A percentile compares a stretch with the other conserved stretches of the same genome.
phyloP scores from a whole-genome alignment of 2,113 vertebrate genomes.

The Mohoua ochrocephala region DNA sequence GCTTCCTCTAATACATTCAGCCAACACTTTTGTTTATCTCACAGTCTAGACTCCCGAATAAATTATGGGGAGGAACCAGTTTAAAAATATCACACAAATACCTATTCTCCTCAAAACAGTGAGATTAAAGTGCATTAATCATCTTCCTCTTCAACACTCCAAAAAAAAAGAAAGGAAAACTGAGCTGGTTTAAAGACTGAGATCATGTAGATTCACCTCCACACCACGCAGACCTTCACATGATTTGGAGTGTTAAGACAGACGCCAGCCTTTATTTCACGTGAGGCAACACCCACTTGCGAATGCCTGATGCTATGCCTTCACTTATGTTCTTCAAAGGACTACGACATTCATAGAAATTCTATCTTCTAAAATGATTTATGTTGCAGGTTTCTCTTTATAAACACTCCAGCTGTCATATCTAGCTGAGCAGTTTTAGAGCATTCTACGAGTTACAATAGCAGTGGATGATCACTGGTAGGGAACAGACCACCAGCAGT shows the following conservation, averaged over 20 bases:
- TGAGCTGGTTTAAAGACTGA: not conserved
- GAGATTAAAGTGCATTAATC: not conserved
- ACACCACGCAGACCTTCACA: accelerated
- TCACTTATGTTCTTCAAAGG: not conserved
- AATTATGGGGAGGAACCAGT: not conserved
- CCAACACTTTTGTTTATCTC: not conserved
- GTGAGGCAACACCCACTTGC: not conserved
- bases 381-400: not conserved
- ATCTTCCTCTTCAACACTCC: accelerated
- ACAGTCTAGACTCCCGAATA: not conserved
- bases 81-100: not conserved
- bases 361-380: not conserved
- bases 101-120: not conserved
- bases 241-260: not conserved
- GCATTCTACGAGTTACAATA: not conserved
- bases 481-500: not conserved
- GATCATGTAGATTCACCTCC: not conserved
- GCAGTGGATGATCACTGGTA: not conserved
- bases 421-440: not conserved
- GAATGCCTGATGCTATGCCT: not conserved
- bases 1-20: not conserved
- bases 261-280: not conserved
- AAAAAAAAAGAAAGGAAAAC: not conserved
- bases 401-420: not conserved
- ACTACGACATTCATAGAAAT: not conserved